Evolutionary conservation across 1,140 invertebrate genomes (phyloP).

Genomic region (Rhynchophorus ferrugineus): DNA sequence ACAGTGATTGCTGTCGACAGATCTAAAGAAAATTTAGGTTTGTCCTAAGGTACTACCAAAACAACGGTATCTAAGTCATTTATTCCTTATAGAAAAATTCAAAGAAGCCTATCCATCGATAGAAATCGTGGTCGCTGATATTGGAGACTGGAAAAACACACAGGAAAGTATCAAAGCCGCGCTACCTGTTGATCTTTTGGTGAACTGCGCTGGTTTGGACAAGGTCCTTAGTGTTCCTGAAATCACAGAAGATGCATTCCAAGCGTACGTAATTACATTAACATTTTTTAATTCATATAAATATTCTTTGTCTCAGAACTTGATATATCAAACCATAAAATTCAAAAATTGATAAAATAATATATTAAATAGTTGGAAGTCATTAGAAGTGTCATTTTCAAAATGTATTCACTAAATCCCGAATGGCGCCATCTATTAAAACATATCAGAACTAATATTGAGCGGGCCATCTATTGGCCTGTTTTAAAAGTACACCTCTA

Average conservation of each 20-base stretch:
- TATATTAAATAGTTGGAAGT: too few species aligned
- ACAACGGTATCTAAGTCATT: neutral
- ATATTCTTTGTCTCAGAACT: too few species aligned
- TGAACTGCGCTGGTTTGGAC: slow-evolving; percentile 74
- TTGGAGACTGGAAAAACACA: slow-evolving; percentile 69
- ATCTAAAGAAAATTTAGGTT: slow-evolving; percentile 42
- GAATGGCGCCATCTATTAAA: too few species aligned
- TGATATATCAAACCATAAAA: too few species aligned
- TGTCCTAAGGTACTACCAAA: slow-evolving; percentile 8
- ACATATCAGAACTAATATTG: too few species aligned
- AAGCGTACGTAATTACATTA: slow-evolving; percentile 49
- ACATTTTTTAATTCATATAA: neutral
- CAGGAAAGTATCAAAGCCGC: slow-evolving; percentile 47
- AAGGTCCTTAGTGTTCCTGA: slow-evolving; percentile 54
- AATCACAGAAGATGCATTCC: slow-evolving; percentile 57
- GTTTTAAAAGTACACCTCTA: too few species aligned
- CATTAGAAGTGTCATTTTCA: too few species aligned
- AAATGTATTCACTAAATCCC: too few species aligned
- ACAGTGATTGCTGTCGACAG: slow-evolving; percentile 50
- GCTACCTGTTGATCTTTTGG: slow-evolving; percentile 63
- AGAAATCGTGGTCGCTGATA: slow-evolving; percentile 58
- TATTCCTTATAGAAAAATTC: slow-evolving; percentile 43
- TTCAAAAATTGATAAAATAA: too few species aligned
- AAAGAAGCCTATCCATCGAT: slow-evolving; percentile 55
- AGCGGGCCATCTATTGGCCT: too few species aligned